Percentiles rank a stretch among this genome's conserved stretches.
phyloP scores from a whole-genome alignment of 2,888 invertebrate species.

The Drosophila diplacantha region DNA sequence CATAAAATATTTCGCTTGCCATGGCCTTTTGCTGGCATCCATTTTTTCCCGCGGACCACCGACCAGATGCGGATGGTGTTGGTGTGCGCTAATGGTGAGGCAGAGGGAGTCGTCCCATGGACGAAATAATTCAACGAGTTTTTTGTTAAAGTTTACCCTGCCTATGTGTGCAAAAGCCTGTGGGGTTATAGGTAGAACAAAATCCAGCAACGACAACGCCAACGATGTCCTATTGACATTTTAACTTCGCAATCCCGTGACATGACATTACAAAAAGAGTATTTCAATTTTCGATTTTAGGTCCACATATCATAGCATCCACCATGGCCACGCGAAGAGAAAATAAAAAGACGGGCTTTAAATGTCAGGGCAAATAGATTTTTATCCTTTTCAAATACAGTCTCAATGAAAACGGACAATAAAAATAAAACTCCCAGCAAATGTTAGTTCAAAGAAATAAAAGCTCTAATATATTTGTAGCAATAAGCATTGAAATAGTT shows the following conservation, averaged over 20 bases:
- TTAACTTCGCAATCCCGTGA: constrained; percentile 33
- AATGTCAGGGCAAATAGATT: constrained; percentile 5
- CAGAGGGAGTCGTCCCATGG: constrained; percentile 8
- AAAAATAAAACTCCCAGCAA: neutral
- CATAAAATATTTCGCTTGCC: constrained; percentile 42
- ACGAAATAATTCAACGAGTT: constrained; percentile 47
- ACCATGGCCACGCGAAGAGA: neutral
- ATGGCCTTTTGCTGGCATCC: constrained; percentile 19
- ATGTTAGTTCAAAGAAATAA: constrained; percentile 4
- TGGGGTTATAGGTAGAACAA: constrained; percentile 23
- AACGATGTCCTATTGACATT: constrained; percentile 41
- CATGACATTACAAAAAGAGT: constrained; percentile 6
- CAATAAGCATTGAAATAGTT: neutral
- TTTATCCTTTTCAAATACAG: constrained; percentile 6
- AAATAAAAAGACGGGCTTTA: neutral
- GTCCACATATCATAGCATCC: constrained; percentile 11
- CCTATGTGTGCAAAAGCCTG: constrained; percentile 44
- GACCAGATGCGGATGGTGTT: neutral
- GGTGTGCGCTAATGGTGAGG: neutral
- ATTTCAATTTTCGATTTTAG: constrained; percentile 24
- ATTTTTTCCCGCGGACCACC: constrained; percentile 25
- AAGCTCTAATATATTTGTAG: neutral
- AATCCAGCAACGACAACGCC: constrained; percentile 17
- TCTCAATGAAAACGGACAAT: neutral
- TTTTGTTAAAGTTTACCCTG: constrained; percentile 11